Evolutionary conservation across 2,113 vertebrate species (phyloP).

Genomic region (Festucalex cinctus): DNA sequence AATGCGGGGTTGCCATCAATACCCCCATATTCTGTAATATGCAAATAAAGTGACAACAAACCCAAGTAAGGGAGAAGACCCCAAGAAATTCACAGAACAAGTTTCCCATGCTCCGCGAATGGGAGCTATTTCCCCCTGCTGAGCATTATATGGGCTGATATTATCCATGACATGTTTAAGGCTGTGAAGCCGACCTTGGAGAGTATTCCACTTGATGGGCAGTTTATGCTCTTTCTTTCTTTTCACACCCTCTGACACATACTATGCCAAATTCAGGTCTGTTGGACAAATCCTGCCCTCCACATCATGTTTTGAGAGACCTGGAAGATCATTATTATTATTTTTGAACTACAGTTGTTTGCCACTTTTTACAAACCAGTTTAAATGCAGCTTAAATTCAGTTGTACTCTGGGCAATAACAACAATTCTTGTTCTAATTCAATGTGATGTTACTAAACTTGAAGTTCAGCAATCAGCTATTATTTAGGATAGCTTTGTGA

Average conservation of each 20-base stretch:
- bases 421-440: neutral
- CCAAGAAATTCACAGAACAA: constrained; percentile 29
- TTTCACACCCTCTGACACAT: neutral
- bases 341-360: neutral
- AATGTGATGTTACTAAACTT: neutral
- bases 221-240: constrained; percentile 7
- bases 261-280: neutral
- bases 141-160: constrained; percentile 41
- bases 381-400: neutral
- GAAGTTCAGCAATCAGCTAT: neutral
- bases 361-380: neutral
- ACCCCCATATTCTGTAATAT: constrained; percentile 50
- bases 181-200: constrained; percentile 30
- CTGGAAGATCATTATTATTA: neutral
- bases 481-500: neutral
- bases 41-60: constrained; percentile 51
- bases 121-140: constrained; percentile 39
- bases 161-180: constrained; percentile 35
- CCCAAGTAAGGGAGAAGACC: constrained; percentile 1
- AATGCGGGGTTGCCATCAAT: constrained; percentile 41
- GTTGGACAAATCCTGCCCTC: neutral
- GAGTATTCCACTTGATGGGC: constrained; percentile 29
- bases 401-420: neutral
- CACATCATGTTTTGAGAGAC: neutral
- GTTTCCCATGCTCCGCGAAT: constrained; percentile 42